Evolutionary conservation across 2,888 invertebrate species (phyloP).

Genomic region (Ypsolopha sequella): DNA sequence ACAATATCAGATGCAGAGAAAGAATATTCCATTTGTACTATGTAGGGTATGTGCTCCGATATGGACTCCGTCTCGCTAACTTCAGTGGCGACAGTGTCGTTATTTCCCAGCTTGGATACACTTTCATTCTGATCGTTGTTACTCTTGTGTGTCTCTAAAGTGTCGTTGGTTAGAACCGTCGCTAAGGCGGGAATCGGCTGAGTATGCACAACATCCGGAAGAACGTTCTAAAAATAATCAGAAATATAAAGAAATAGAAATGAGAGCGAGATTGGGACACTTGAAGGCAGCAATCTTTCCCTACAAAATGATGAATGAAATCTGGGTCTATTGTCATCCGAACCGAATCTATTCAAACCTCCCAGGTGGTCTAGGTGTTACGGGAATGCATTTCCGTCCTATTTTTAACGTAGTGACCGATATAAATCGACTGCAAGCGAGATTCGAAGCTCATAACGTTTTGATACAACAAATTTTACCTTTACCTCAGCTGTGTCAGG

Average conservation of each 20-base stretch:
- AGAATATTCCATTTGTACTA: conserved; percentile 44
- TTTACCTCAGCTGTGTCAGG: conserved; percentile 40
- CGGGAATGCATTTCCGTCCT: conserved; percentile 40
- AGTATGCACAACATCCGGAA: conserved; percentile 68
- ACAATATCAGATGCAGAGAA: conserved; percentile 34
- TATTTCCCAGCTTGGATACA: conserved; percentile 17
- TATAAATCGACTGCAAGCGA: conserved; percentile 9
- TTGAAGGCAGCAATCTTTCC: neutral
- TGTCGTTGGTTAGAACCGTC: conserved; percentile 17
- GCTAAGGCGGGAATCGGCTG: conserved; percentile 52
- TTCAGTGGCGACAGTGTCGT: conserved; percentile 22
- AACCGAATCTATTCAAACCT: neutral
- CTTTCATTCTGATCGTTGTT: conserved; percentile 22
- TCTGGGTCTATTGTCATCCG: neutral
- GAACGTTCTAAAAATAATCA: conserved; percentile 67
- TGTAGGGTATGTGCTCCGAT: conserved; percentile 55
- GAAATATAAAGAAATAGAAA: conserved; percentile 29
- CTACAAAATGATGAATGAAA: neutral
- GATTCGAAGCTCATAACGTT: neutral
- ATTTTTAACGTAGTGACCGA: conserved; percentile 37
- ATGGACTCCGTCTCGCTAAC: conserved; percentile 50
- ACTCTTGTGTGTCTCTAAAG: conserved; percentile 15
- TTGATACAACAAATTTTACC: conserved; percentile 25
- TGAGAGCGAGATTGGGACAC: conserved; percentile 20
- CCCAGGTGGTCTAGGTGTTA: conserved; percentile 21